Evolutionary conservation across 1,140 invertebrate genomes (phyloP).

Genomic region (Lepidostoma basale): DNA sequence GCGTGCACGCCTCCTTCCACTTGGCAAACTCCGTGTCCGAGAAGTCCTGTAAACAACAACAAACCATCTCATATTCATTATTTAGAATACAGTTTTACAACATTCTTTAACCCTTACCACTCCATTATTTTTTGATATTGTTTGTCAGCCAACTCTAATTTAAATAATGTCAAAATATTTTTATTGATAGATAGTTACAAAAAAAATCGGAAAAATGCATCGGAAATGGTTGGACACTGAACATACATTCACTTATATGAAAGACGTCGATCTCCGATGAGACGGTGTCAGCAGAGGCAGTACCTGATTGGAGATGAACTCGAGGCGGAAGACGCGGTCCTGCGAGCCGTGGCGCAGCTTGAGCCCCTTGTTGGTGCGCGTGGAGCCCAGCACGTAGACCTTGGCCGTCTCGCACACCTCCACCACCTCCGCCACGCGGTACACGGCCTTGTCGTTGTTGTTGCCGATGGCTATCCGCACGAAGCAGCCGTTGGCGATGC

Average conservation of each 20-base stretch:
- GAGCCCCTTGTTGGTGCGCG: conserved; percentile 90
- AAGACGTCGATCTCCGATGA: no score
- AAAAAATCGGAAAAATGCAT: no score
- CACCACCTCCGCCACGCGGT: conserved; percentile 92
- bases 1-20: conserved; percentile 86
- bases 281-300: no score
- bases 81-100: background rate
- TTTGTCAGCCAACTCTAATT: no score
- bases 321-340: conserved; percentile 91
- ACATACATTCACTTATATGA: no score
- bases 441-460: conserved; percentile 86
- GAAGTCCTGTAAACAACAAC: conserved; percentile 68
- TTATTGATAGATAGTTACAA: no score
- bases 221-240: no score
- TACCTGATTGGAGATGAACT: conserved; percentile 95
- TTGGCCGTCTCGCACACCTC: conserved; percentile 95
- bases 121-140: no score
- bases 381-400: conserved; percentile 89
- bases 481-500: conserved; percentile 90
- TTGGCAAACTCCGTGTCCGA: conserved; percentile 91
- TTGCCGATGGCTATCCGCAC: conserved; percentile 96
- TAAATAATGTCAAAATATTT: no score
- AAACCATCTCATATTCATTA: background rate
- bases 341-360: conserved; percentile 83
- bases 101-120: no score